These are phyloP conservation scores for Congeria kusceri DNA, from an alignment of 2,888 invertebrate genomes.

Conservation along the genomic window DNA sequence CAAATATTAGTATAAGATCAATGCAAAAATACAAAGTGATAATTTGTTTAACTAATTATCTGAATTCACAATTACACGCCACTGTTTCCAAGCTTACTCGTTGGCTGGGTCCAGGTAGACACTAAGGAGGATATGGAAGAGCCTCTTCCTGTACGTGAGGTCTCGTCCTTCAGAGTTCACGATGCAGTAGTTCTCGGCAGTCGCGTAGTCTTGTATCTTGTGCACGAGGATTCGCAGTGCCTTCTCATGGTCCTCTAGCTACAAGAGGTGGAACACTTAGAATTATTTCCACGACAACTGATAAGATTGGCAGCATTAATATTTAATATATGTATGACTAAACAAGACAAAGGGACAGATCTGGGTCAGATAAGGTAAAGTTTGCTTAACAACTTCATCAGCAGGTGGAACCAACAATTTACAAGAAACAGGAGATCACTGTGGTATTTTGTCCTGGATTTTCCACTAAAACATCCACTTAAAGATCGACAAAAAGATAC, in stretches of 20 bases:
- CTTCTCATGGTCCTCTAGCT: conserved; percentile 87
- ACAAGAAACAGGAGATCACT: no score
- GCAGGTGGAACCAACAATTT: no score
- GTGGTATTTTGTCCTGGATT: no score
- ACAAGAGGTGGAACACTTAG: conserved; percentile 30
- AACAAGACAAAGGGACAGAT: no score
- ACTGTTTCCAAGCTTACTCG: conserved; percentile 79
- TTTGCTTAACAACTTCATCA: conserved; percentile 51
- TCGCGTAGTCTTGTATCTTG: conserved; percentile 86
- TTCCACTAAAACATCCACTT: no score
- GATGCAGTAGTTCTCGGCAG: conserved; percentile 87
- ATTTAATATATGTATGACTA: no score
- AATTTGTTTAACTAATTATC: no score
- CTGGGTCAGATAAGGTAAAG: no score
- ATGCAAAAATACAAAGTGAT: no score
- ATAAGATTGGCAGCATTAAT: neutral
- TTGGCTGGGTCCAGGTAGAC: conserved; percentile 85
- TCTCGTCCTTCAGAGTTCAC: conserved; percentile 84
- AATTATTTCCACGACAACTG: conserved; percentile 7
- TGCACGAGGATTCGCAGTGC: conserved; percentile 86
- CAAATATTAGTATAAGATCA: no score
- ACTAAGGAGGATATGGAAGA: conserved; percentile 85
- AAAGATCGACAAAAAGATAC: no score
- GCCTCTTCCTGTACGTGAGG: conserved; percentile 81
- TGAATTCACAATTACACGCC: no score